These are phyloP conservation scores for Hypsopygia costalis DNA, from an alignment of 2,888 invertebrate species.

Conservation along the genomic window DNA sequence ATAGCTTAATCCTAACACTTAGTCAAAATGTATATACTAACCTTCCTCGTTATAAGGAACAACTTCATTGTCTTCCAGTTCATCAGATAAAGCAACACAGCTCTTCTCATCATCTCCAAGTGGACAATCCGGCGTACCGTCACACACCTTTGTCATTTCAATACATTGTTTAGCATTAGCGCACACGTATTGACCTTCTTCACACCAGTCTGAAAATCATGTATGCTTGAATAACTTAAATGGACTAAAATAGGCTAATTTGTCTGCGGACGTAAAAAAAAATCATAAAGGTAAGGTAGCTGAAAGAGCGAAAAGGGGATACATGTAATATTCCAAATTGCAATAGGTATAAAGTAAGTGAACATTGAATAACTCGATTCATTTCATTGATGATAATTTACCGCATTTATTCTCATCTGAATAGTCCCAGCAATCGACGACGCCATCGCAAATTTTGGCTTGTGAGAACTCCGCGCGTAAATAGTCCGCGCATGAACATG, in stretches of 20 bases:
- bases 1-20: too few relatives aligned
- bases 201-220: conserved; percentile 84
- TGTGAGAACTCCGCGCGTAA: conserved; percentile 84
- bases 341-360: too few relatives aligned
- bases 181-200: conserved; percentile 86
- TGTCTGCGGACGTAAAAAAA: too few relatives aligned
- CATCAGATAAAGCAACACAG: conserved; percentile 84
- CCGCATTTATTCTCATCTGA: conserved; percentile 89
- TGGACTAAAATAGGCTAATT: too few relatives aligned
- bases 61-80: conserved; percentile 76
- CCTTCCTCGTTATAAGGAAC: conserved; percentile 83
- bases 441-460: conserved; percentile 89
- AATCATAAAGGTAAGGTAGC: too few relatives aligned
- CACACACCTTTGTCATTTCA: conserved; percentile 83
- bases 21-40: conserved; percentile 31
- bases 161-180: conserved; percentile 86
- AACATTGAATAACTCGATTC: too few relatives aligned
- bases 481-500: conserved; percentile 89
- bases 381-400: too few relatives aligned
- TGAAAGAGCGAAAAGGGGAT: too few relatives aligned
- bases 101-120: conserved; percentile 88
- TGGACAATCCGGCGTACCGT: conserved; percentile 86
- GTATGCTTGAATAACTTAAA: not conserved
- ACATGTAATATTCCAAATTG: too few relatives aligned
- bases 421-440: conserved; percentile 90